Conservation (phyloP, 2,888 invertebrate genomes). For the Eristalis arbustorum region DNA sequence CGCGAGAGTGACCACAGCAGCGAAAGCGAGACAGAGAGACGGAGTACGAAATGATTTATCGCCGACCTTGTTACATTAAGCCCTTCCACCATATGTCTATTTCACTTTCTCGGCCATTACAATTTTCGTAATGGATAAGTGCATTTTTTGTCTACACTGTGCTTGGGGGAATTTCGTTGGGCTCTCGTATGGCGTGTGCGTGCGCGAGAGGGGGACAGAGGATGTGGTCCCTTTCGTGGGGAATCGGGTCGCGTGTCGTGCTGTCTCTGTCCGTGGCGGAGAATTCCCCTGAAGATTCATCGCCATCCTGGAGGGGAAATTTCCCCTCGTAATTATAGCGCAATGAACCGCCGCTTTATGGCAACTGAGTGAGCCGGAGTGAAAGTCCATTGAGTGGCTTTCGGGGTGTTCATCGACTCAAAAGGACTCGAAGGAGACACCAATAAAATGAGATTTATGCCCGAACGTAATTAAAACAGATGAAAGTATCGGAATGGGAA, state of each 20-base stretch:
- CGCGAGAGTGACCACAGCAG: slow-evolving; percentile 9
- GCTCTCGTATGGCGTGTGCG: not conserved
- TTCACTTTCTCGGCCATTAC: slow-evolving; percentile 78
- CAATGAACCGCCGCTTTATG: slow-evolving; percentile 57
- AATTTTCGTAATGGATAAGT: slow-evolving; percentile 68
- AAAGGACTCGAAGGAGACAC: slow-evolving; percentile 59
- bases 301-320: slow-evolving; percentile 58
- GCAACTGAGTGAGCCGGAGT: slow-evolving; percentile 22
- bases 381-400: slow-evolving; percentile 23
- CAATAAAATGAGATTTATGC: slow-evolving; percentile 66
- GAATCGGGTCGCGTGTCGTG: not conserved
- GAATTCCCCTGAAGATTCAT: slow-evolving; percentile 55
- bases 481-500: slow-evolving; percentile 24
- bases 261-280: slow-evolving; percentile 48
- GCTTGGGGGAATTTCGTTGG: slow-evolving; percentile 38
- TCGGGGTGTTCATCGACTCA: not conserved
- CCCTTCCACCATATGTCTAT: slow-evolving; percentile 79
- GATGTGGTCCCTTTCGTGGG: not conserved
- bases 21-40: slow-evolving; percentile 54
- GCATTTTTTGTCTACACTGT: slow-evolving; percentile 30
- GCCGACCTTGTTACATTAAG: slow-evolving; percentile 80
- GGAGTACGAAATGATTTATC: slow-evolving; percentile 77
- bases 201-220: slow-evolving; percentile 19
- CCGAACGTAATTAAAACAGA: slow-evolving; percentile 52
- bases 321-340: slow-evolving; percentile 58